Percentiles rank a stretch among this genome's conserved stretches.
These are phyloP conservation scores for Artibeus jamaicensis DNA, from an alignment of 2,797 vertebrate species.

Conservation along the genomic window DNA sequence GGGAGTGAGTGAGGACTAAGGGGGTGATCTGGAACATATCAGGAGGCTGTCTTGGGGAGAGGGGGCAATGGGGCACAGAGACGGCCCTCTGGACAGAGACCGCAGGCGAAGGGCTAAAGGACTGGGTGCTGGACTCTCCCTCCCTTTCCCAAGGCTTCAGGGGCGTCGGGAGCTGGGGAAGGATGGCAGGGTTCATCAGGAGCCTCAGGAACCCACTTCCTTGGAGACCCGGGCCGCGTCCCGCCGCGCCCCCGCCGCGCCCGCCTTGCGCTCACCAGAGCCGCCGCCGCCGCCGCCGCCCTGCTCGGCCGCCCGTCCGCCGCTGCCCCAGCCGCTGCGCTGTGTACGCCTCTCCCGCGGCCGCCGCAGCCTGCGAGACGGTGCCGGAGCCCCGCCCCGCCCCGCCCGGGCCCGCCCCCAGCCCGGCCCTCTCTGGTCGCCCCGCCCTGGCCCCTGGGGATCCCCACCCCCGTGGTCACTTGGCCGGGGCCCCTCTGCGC, in stretches of 20 bases:
- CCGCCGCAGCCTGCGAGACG: constrained; percentile 63
- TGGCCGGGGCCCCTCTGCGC: not conserved
- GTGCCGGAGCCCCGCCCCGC: not conserved
- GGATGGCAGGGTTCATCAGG: not conserved
- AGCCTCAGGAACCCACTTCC: not conserved
- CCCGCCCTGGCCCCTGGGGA: not conserved
- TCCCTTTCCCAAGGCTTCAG: not conserved
- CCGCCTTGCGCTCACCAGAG: constrained; percentile 57
- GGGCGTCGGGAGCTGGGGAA: not conserved
- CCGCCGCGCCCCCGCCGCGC: constrained; percentile 42
- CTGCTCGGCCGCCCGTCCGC: constrained; percentile 19
- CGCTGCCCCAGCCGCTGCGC: constrained; percentile 54
- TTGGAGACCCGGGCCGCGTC: not conserved
- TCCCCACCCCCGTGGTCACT: not conserved
- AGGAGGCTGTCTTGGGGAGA: not conserved
- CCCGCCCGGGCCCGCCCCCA: not conserved
- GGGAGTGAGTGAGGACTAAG: not conserved
- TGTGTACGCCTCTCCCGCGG: constrained; percentile 48
- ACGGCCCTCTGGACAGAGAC: not conserved
- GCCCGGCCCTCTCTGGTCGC: constrained; percentile 29
- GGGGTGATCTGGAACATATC: not conserved
- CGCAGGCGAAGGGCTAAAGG: not conserved
- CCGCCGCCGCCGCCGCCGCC: constrained; percentile 56
- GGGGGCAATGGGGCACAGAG: not conserved
- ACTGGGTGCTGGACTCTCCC: not conserved